Evolutionary conservation across 1,140 invertebrate species (phyloP), one percentile per base, ranked within the genome.

Genomic region (Drosophila santomea): DNA sequence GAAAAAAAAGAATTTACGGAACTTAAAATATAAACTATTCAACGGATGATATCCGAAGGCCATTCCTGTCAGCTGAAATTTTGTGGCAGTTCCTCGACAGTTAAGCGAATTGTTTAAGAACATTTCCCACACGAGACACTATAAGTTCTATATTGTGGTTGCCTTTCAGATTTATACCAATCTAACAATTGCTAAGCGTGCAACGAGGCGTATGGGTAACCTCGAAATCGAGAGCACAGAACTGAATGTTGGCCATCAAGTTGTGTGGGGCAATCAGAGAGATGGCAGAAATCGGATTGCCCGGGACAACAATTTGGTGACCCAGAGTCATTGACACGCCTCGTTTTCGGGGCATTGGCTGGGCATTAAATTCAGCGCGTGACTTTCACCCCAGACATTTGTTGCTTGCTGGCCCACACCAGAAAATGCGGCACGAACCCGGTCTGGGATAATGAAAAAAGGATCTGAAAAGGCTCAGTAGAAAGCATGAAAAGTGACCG

Each of bases 401-500:
- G 64, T 71, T 48, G 51, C 36, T 71, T 48, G 51, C 36, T 68
- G 52, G 28, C 23, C 38, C 32, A 39, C 11, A 36, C 47, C 36
- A 32, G 28, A 12, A 15, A 14, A 23, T 50, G 15, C 48, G 3
- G 32, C 35, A n/a, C 5, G 8, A 48, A 4, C 39, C 15, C 32
- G 8, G 32, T 32, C 15, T 43, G 25, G 25, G 28, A 57, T 69
- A 71, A 71, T 71, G 43, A 67, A 69, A 75, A 61, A 69, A 39
- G 57, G 72, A 74, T 67, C 50, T 47, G 66, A 69, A 78, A 63
- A 56, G 67, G 63, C 80, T 78, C 62, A 75, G 60, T 68, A 60
- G 72, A 83, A 83, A 75, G 68, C 76, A 79, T 76, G 80, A 76
- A 83, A 78, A 71, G 67, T 71, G 67, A 71, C 67, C 67, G 67